A percentile compares a stretch with the other conserved stretches of the same genome.
Evolutionary conservation across 2,797 vertebrate genomes (phyloP).

Genomic region (Prionace glauca): DNA sequence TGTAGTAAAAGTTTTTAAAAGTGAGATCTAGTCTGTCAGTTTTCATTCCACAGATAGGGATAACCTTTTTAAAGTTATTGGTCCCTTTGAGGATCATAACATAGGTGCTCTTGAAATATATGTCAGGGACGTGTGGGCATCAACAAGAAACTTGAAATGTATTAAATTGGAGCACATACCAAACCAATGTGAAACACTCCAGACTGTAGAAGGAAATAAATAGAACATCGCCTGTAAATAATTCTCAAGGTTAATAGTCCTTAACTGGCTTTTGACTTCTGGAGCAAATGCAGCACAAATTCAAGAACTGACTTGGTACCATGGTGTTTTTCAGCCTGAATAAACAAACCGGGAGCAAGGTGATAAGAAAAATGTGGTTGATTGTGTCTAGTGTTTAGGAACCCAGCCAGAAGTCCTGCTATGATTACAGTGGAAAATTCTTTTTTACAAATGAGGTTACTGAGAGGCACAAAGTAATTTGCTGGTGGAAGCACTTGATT

Average conservation of each 20-base stretch:
- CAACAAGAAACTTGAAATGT: background rate
- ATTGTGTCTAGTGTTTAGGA: background rate
- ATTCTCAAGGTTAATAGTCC: constrained; percentile 10
- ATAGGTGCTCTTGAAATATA: background rate
- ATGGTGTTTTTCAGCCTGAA: background rate
- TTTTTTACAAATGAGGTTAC: background rate
- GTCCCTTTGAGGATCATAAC: no score
- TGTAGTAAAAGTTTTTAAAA: no score
- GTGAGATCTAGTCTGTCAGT: no score
- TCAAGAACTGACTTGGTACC: background rate
- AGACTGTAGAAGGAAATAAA: constrained; percentile 9
- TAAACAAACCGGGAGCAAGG: background rate
- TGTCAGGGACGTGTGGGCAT: background rate
- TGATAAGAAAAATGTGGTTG: background rate
- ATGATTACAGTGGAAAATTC: constrained; percentile 33
- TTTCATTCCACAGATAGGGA: no score
- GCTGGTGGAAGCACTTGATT: background rate
- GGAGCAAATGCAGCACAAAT: background rate
- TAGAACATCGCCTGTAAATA: constrained; percentile 23
- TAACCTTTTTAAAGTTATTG: no score
- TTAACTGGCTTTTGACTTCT: constrained; percentile 11
- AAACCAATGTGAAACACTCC: background rate
- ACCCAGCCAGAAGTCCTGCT: background rate
- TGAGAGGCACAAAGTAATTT: background rate
- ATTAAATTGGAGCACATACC: background rate